A percentile compares a stretch with the other conserved stretches of the same genome.
phyloP scores from a whole-genome alignment of 2,113 vertebrate genomes.

The Ictalurus punctatus region DNA sequence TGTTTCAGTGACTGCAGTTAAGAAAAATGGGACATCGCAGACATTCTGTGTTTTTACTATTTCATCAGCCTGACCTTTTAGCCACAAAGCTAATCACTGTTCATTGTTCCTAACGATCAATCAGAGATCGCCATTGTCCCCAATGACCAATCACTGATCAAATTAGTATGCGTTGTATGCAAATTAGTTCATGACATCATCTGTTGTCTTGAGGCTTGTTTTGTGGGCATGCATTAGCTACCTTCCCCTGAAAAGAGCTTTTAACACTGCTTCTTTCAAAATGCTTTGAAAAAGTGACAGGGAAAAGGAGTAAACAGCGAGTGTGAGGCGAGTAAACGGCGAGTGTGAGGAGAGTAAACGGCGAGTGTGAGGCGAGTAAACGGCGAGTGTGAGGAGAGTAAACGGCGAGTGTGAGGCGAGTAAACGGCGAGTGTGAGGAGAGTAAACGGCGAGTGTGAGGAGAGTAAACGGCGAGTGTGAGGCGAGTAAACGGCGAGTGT shows the following conservation, averaged over 20 bases:
- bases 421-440: no score
- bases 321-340: no score
- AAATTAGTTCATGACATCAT: neutral
- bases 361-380: no score
- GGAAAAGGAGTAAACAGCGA: no score
- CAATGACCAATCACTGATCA: neutral
- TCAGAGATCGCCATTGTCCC: neutral
- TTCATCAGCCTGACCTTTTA: neutral
- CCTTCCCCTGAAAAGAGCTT: neutral
- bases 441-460: no score
- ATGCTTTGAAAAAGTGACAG: neutral
- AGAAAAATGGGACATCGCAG: neutral
- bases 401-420: no score
- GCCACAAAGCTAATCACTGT: neutral
- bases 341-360: no score
- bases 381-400: no score
- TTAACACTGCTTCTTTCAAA: neutral
- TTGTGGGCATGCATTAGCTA: neutral
- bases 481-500: no score
- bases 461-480: no score
- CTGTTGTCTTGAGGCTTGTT: neutral
- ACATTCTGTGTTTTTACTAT: neutral
- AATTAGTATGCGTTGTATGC: no score
- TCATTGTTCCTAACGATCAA: neutral
- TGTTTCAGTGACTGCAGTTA: neutral